Evolutionary conservation across 2,113 vertebrate genomes (phyloP).

Genomic region (Sisor rabdophorus): DNA sequence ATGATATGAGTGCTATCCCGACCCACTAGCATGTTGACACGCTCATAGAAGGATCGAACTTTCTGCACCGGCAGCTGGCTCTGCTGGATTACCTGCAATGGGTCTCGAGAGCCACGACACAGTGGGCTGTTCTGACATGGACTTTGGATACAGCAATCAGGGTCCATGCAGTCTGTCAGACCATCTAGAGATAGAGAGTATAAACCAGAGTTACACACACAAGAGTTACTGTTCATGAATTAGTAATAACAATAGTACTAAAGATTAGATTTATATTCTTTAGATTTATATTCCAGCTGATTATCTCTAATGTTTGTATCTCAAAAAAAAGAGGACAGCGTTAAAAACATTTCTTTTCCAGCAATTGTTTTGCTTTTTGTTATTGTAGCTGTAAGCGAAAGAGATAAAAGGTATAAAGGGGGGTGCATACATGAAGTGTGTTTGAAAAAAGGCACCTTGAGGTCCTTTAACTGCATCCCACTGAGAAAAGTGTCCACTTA

Average conservation of each 20-base stretch:
- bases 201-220: neutral
- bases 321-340: neutral
- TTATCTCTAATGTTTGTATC: neutral
- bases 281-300: neutral
- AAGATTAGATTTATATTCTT: neutral
- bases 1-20: slow-evolving; percentile 96
- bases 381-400: slow-evolving; percentile 13
- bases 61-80: slow-evolving; percentile 73
- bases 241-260: slow-evolving; percentile 1
- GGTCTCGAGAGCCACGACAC: slow-evolving; percentile 91
- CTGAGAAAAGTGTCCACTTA: slow-evolving; percentile 36
- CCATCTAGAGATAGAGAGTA: slow-evolving; percentile 74
- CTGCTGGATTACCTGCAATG: slow-evolving; percentile 92
- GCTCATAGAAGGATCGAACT: slow-evolving; percentile 92
- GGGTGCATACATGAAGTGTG: slow-evolving; percentile 22
- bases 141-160: slow-evolving; percentile 96
- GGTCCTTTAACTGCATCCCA: slow-evolving; percentile 28
- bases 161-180: slow-evolving; percentile 95
- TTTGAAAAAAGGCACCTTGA: slow-evolving; percentile 26
- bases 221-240: neutral
- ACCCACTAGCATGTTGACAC: slow-evolving; percentile 92
- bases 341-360: neutral
- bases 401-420: slow-evolving; percentile 1
- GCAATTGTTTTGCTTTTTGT: slow-evolving; percentile 1
- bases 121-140: slow-evolving; percentile 92